Conservation (phyloP, 2,113 vertebrate species). For the Campylorhamphus procurvoides region DNA sequence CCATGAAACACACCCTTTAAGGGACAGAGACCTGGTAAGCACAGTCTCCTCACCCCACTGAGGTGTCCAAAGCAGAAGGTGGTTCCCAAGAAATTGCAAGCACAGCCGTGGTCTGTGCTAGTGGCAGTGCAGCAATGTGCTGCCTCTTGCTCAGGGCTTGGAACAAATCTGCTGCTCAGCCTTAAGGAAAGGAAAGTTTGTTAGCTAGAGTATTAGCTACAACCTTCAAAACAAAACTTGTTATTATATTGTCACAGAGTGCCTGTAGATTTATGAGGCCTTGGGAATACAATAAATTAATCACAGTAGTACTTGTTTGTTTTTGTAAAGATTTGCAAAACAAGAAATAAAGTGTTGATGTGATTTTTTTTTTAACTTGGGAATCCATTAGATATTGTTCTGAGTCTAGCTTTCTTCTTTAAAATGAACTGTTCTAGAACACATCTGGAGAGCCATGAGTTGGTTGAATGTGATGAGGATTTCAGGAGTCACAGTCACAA, state of each 20-base stretch:
- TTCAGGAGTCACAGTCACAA: neutral
- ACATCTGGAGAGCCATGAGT: neutral
- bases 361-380: neutral
- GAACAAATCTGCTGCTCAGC: neutral
- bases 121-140: neutral
- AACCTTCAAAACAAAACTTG: constrained; percentile 65
- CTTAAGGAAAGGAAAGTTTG: constrained; percentile 15
- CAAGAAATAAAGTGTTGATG: constrained; percentile 34
- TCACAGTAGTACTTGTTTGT: constrained; percentile 68
- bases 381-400: constrained; percentile 10
- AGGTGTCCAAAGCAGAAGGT: neutral
- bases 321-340: constrained; percentile 64
- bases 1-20: neutral
- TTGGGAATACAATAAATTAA: constrained; percentile 71
- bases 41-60: neutral
- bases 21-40: neutral
- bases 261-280: constrained; percentile 65
- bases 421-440: neutral
- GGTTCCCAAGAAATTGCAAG: neutral
- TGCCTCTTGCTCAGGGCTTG: neutral
- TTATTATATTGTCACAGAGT: constrained; percentile 58
- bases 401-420: neutral
- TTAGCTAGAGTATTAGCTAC: constrained; percentile 37
- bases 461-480: neutral
- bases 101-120: neutral